A percentile compares a stretch with the other conserved stretches of the same genome.
Evolutionary conservation across 2,888 invertebrate genomes (phyloP).

Genomic region (Pheosia tremula): DNA sequence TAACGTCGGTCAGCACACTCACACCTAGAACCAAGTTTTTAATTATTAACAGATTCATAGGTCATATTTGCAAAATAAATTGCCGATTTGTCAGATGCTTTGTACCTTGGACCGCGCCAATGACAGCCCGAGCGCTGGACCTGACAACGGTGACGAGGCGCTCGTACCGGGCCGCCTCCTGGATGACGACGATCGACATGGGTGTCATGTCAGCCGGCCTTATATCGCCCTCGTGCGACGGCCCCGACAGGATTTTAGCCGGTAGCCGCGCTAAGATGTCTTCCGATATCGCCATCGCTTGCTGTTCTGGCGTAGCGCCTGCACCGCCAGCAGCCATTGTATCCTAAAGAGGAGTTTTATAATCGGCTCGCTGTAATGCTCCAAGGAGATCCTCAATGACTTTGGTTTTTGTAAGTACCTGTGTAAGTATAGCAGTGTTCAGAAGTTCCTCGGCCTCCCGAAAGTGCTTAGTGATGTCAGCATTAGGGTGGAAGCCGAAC

Average conservation of each 20-base stretch:
- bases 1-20: slow-evolving; percentile 93
- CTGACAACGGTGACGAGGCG: slow-evolving; percentile 90
- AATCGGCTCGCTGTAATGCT: too few relatives aligned
- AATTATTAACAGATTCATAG: background rate
- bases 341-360: slow-evolving; percentile 74
- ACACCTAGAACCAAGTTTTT: slow-evolving; percentile 83
- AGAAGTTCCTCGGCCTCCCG: slow-evolving; percentile 93
- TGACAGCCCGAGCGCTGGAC: slow-evolving; percentile 89
- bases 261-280: slow-evolving; percentile 93
- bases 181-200: slow-evolving; percentile 97
- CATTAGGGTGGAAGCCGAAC: slow-evolving; percentile 97
- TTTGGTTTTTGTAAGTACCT: slow-evolving; percentile 77
- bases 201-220: slow-evolving; percentile 92
- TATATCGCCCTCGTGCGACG: slow-evolving; percentile 87
- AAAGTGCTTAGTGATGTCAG: slow-evolving; percentile 96
- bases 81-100: background rate
- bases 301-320: slow-evolving; percentile 90
- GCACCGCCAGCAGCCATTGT: slow-evolving; percentile 84
- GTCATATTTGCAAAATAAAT: too few relatives aligned
- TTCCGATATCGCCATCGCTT: slow-evolving; percentile 90
- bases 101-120: slow-evolving; percentile 94
- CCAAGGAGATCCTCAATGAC: too few relatives aligned
- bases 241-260: slow-evolving; percentile 86
- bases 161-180: slow-evolving; percentile 93
- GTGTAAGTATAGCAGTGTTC: slow-evolving; percentile 89